Percentiles rank a stretch among this genome's conserved stretches.
Evolutionary conservation across 2,797 vertebrate species (phyloP).

Genomic region (Anolis apletophallus): DNA sequence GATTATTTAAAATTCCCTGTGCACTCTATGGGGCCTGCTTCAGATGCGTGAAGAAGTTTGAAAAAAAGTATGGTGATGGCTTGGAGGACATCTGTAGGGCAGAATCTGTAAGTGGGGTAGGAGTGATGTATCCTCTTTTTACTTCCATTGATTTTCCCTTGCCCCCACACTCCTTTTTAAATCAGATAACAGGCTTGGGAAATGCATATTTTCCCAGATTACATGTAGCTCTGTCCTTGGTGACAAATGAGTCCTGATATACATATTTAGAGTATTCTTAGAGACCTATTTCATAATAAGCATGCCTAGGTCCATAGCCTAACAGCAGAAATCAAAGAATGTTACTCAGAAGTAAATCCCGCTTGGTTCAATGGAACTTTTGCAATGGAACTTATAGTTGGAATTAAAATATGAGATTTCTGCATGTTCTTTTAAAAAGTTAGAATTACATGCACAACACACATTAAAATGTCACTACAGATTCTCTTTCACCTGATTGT

Average conservation of each 20-base stretch:
- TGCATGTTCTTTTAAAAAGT: neutral
- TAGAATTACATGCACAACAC: neutral
- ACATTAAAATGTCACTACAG: neutral
- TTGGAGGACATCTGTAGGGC: neutral
- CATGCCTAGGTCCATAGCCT: neutral
- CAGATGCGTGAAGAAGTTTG: no score
- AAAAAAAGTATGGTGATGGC: no score
- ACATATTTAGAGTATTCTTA: neutral
- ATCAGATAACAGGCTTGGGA: neutral
- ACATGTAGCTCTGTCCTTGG: neutral
- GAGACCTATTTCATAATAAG: neutral
- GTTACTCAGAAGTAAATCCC: neutral
- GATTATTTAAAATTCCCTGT: neutral
- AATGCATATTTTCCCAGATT: neutral
- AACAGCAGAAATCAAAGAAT: neutral
- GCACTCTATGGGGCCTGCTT: neutral
- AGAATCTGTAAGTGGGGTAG: neutral
- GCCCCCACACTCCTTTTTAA: no score
- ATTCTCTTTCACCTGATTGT: constrained; percentile 14
- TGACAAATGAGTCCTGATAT: neutral
- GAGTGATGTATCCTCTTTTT: neutral
- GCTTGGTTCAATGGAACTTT: neutral
- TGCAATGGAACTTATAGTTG: neutral
- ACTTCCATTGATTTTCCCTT: neutral
- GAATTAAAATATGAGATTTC: neutral